Evolutionary conservation across 2,113 vertebrate species (phyloP).

Genomic region (Cyanoliseus patagonus): DNA sequence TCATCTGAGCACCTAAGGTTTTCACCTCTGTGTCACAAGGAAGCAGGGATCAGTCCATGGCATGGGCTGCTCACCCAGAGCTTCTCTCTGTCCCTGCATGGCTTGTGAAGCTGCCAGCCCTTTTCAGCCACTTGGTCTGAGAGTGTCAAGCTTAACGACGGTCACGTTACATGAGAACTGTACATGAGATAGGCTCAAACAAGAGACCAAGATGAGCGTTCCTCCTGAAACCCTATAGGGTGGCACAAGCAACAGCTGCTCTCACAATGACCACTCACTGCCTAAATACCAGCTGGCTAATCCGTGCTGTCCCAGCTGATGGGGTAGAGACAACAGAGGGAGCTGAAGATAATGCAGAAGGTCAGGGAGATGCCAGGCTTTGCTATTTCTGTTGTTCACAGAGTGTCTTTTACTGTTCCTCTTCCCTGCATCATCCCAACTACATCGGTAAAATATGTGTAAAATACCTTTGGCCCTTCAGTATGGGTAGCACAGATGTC

Average conservation of each 20-base stretch:
- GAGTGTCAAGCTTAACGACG: background rate
- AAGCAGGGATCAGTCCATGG: fast-evolving
- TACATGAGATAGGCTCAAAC: background rate
- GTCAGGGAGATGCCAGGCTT: background rate
- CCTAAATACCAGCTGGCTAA: background rate
- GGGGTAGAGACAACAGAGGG: background rate
- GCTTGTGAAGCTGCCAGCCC: background rate
- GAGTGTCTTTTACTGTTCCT: background rate
- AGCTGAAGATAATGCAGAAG: background rate
- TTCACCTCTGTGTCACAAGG: background rate
- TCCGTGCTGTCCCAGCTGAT: background rate
- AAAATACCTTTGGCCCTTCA: background rate
- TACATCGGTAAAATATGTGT: background rate
- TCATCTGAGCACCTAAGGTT: background rate
- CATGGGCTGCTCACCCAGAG: background rate
- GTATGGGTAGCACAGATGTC: background rate
- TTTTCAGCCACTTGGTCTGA: background rate
- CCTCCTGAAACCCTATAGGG: background rate
- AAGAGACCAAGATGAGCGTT: background rate
- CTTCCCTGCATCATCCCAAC: background rate
- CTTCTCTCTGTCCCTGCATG: background rate
- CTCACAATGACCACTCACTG: background rate
- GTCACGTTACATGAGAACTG: background rate
- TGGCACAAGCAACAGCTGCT: background rate
- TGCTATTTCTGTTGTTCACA: background rate